Evolutionary conservation across 2,888 invertebrate genomes (phyloP), one percentile per base, ranked within the genome.

Genomic region (Agonopterix alstromeriana): DNA sequence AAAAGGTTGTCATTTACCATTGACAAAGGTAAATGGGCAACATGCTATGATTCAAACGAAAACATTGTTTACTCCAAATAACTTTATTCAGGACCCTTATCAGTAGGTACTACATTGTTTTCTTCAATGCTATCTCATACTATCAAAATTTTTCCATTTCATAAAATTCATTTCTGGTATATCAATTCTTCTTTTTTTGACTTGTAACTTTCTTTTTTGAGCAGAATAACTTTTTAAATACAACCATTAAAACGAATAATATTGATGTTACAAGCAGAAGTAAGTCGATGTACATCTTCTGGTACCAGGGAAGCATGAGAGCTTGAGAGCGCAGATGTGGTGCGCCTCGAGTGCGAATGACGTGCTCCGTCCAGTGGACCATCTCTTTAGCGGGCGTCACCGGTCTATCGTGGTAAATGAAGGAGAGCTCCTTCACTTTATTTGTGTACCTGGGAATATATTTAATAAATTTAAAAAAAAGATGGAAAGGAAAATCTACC

Each of bases 341-440:
- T 1, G 64, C 63, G 3, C 63, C 64, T 5, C 48, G 40, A 0
- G 64, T 63, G 5, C 42, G 36, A 3, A 55, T 47, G 17, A 62
- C 63, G 35, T 64, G 58, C 5, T 55, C 52, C 38, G 58, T 56
- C 63, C 65, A 63, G 45, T 61, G 54, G 35, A 55, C 55, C 40
- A 65, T 12, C 47, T 62, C 61, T 8, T 43, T 46, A 17, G 51
- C 53, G 8, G 65, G 62, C 1, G 58, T 11, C 4, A 51, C 49
- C 7, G 54, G 36, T 3, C 63, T 50, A 41, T 60, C 55, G 49
- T 62, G 65, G 48, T 55, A 62, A 8, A 65, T 50, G 10, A 47
- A 27, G 0, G 61, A 65, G 8, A 58, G 47, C 17, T 58, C 48
- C 38, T 53, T 52, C 3, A 47, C 55, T 36, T 40, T 53, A 14